Evolutionary conservation across 2,113 vertebrate species (phyloP).

Genomic region (Camelus dromedarius): DNA sequence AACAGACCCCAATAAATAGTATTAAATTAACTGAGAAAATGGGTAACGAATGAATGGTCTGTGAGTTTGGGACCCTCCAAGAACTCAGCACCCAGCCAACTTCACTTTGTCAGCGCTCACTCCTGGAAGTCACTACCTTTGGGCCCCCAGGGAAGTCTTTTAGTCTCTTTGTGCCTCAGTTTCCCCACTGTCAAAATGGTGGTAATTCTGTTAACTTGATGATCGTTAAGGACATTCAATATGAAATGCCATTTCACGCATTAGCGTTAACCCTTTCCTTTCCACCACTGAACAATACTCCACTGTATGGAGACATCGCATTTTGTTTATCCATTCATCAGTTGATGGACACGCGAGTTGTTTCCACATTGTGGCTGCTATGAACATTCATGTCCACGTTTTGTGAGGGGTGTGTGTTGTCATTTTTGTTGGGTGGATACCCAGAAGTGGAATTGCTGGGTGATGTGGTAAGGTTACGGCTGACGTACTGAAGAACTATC

Average conservation of each 20-base stretch:
- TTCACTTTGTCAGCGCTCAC: not conserved
- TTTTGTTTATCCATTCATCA: not conserved
- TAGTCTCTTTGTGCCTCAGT: not conserved
- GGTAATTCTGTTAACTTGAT: not conserved
- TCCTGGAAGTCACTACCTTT: not conserved
- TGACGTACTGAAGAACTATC: not conserved
- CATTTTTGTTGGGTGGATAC: not conserved
- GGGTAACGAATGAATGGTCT: not conserved
- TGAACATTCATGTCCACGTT: too few relatives aligned
- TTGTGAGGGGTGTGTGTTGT: not conserved
- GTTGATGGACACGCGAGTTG: rapidly evolving
- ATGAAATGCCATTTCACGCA: not conserved
- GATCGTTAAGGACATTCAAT: not conserved
- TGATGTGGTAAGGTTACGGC: rapidly evolving
- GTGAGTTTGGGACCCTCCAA: not conserved
- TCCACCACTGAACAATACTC: too few relatives aligned
- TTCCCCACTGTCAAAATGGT: not conserved
- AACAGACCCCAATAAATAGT: not conserved
- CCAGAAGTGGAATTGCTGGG: not conserved
- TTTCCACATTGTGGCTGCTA: not conserved
- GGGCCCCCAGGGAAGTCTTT: not conserved
- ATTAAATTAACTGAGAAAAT: not conserved
- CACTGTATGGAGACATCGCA: rapidly evolving
- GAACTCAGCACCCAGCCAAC: not conserved
- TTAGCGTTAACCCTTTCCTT: not conserved